These are phyloP conservation scores for Nothobranchius kuhntae DNA, from an alignment of 2,113 vertebrate species.

Conservation along the genomic window DNA sequence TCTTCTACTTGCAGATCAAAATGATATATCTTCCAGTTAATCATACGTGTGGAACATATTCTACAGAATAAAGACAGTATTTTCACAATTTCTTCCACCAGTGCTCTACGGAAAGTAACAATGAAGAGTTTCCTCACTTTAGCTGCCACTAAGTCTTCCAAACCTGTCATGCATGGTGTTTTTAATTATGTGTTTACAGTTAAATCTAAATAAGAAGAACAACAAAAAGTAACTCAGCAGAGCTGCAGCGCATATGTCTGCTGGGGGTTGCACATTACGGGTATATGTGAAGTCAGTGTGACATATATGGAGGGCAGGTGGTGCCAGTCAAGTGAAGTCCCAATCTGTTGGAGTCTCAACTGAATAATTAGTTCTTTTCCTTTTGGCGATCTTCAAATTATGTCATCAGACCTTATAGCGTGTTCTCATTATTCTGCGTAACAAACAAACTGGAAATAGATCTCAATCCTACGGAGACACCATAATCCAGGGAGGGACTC, in stretches of 20 bases:
- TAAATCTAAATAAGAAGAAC: conserved; percentile 37
- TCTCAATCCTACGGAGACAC: conserved; percentile 71
- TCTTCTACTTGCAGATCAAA: conserved; percentile 26
- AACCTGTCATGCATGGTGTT: conserved; percentile 4
- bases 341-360: conserved; percentile 66
- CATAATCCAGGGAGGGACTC: conserved; percentile 60
- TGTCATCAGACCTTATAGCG: conserved; percentile 70
- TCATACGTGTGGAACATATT: not conserved
- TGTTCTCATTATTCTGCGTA: conserved; percentile 78
- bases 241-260: conserved; percentile 39
- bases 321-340: conserved; percentile 76
- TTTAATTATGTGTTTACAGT: conserved; percentile 13
- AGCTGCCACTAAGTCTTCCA: conserved; percentile 2
- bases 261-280: conserved; percentile 56
- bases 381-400: conserved; percentile 63
- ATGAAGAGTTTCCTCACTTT: not conserved
- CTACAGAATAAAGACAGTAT: conserved; percentile 6
- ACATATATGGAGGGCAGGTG: conserved; percentile 73
- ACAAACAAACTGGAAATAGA: conserved; percentile 74
- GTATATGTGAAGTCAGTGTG: conserved; percentile 61
- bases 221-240: conserved; percentile 26
- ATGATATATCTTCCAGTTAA: conserved; percentile 10
- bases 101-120: conserved; percentile 12
- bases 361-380: conserved; percentile 69
- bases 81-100: conserved; percentile 14